Evolutionary conservation across 1,140 invertebrate species (phyloP), one percentile per base, ranked within the genome.

Genomic region (Bicyclus anynana): DNA sequence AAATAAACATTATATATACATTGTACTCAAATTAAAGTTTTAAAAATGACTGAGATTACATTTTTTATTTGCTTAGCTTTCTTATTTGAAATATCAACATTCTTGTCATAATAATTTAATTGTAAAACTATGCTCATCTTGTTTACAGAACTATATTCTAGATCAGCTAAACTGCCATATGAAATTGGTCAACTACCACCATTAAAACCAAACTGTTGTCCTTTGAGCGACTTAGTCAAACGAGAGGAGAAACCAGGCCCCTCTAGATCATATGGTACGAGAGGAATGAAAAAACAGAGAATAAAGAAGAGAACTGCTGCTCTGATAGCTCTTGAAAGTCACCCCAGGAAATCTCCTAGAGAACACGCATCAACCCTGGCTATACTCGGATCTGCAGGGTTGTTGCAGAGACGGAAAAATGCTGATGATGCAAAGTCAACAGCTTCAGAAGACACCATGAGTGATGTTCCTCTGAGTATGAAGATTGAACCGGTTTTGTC

Each of bases 291-390:
- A 47, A 87, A 84, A 21, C 76, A 81, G 52, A 78, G 67, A 27
- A 77, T 81, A 12, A 62, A 74, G 46, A 81, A 81, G 56, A 67
- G 83, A 6, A 81, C 83, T 2, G 74, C 72, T 0, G 75, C 71
- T 0, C 14, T 86, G 1, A 48, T 72, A 59, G 90, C 74, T 46
- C 69, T 78, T 23, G 90, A 92, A 49, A 86, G 91, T 59, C 93
- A 93, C 57, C 94, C 95, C 0, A 85, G 95, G n/a, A 96, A 96
- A 69, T 95, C 94, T 2, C 95, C 95, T 0, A 85, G 95, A 21
- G 95, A 95, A 76, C 95, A 96, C 71, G 95, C 95, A 0, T 95
- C 94, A 0, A 96, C 95, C 0, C 77, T 96, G 27, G 95, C 95
- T 0, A 94, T 96, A 53, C 91, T 96, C 58, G 94, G 93, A 51